Conservation (phyloP, 2,888 invertebrate genomes). For the Sceliomorpha sp. region DNA sequence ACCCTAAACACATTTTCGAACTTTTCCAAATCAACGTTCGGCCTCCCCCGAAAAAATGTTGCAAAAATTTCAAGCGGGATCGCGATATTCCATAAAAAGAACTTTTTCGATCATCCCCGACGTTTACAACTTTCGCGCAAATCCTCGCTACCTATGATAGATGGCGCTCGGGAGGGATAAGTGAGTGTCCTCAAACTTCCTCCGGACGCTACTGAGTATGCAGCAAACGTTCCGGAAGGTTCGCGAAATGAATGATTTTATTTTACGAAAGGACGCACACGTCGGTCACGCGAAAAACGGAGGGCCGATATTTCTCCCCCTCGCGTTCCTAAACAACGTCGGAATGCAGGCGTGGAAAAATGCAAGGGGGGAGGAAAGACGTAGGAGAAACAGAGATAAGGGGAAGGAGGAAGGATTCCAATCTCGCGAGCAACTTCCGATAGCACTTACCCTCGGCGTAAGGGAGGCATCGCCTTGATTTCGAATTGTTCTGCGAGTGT, state of each 20-base stretch:
- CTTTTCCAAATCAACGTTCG: too few relatives aligned
- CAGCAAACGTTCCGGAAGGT: conserved; percentile 60
- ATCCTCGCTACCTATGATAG: conserved; percentile 8
- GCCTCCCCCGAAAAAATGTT: too few relatives aligned
- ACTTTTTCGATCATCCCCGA: too few relatives aligned
- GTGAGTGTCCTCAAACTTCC: conserved; percentile 26
- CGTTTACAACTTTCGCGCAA: too few relatives aligned
- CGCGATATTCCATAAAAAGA: too few relatives aligned
- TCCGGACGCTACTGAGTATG: conserved; percentile 49
- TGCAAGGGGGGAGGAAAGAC: conserved; percentile 42
- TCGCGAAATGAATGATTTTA: conserved; percentile 73
- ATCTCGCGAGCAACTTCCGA: conserved; percentile 39
- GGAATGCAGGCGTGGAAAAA: conserved; percentile 1
- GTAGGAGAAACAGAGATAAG: conserved; percentile 21
- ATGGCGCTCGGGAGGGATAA: conserved; percentile 22
- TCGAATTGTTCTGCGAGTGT: conserved; percentile 61
- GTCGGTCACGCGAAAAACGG: conserved; percentile 69
- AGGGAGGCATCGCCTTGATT: conserved; percentile 56
- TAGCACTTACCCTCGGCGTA: conserved; percentile 42
- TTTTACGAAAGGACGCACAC: conserved; percentile 73
- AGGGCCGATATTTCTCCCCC: conserved; percentile 39
- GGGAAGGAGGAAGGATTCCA: conserved; percentile 43
- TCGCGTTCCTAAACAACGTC: conserved; percentile 32
- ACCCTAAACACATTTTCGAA: too few relatives aligned
- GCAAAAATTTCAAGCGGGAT: too few relatives aligned